phyloP scores from a whole-genome alignment of 1,140 invertebrate genomes.

The Reticulitermes speratus region DNA sequence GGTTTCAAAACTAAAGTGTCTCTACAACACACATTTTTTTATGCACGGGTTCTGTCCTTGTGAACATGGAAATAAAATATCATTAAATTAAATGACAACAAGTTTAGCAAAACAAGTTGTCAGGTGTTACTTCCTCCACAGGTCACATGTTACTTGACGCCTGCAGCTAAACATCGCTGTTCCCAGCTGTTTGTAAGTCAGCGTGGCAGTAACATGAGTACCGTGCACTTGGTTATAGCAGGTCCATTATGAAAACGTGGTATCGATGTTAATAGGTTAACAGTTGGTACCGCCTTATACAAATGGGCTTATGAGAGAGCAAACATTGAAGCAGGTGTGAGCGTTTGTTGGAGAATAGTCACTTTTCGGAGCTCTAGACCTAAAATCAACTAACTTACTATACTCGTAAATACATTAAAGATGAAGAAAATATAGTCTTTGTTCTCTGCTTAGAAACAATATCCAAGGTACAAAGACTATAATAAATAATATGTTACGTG shows the following conservation, averaged over 20 bases:
- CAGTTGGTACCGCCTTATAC: not conserved
- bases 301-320: not conserved
- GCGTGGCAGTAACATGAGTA: not conserved
- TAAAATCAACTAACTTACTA: not conserved
- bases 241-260: not conserved
- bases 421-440: no score
- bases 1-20: no score
- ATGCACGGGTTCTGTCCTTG: no score
- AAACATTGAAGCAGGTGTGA: not conserved
- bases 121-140: not conserved
- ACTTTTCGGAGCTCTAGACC: not conserved
- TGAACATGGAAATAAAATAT: no score
- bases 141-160: not conserved
- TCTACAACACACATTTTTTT: no score
- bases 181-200: not conserved
- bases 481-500: no score
- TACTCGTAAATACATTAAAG: not conserved
- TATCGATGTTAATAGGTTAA: slow-evolving; percentile 13
- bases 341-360: not conserved
- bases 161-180: not conserved
- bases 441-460: no score
- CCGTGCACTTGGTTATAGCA: not conserved
- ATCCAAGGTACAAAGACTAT: no score
- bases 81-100: not conserved
- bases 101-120: not conserved